Conservation (phyloP, 2,888 invertebrate genomes). For the Creontiades dilutus region DNA sequence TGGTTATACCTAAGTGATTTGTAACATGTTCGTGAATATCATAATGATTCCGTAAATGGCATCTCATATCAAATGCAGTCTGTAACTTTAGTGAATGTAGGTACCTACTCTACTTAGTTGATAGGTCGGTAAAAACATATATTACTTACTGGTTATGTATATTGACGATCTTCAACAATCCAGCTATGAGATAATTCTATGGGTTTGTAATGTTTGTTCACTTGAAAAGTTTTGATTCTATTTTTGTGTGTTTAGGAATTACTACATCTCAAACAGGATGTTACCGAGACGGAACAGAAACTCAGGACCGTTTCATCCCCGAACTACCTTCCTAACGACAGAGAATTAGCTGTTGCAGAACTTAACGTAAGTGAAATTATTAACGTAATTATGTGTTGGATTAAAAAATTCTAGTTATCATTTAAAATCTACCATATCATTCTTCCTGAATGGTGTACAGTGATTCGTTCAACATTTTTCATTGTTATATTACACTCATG, state of each 20-base stretch:
- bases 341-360: conserved; percentile 88
- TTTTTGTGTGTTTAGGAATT: conserved; percentile 82
- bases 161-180: too few relatives aligned
- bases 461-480: neutral
- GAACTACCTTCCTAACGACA: conserved; percentile 89
- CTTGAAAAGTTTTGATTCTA: conserved; percentile 65
- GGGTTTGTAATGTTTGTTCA: neutral
- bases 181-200: too few relatives aligned
- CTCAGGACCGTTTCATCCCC: conserved; percentile 90
- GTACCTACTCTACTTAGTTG: too few relatives aligned
- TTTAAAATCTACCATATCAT: neutral
- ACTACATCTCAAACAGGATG: conserved; percentile 89
- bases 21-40: too few relatives aligned
- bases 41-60: too few relatives aligned
- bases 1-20: too few relatives aligned
- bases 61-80: too few relatives aligned
- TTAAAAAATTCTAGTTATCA: neutral
- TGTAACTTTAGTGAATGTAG: too few relatives aligned
- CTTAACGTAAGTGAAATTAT: conserved; percentile 88
- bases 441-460: neutral
- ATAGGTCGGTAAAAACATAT: too few relatives aligned
- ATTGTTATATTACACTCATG: neutral
- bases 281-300: conserved; percentile 92
- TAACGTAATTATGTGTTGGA: neutral
- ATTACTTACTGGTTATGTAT: too few relatives aligned